Evolutionary conservation across 2,113 vertebrate genomes (phyloP).

Genomic region (Ovibos moschatus): DNA sequence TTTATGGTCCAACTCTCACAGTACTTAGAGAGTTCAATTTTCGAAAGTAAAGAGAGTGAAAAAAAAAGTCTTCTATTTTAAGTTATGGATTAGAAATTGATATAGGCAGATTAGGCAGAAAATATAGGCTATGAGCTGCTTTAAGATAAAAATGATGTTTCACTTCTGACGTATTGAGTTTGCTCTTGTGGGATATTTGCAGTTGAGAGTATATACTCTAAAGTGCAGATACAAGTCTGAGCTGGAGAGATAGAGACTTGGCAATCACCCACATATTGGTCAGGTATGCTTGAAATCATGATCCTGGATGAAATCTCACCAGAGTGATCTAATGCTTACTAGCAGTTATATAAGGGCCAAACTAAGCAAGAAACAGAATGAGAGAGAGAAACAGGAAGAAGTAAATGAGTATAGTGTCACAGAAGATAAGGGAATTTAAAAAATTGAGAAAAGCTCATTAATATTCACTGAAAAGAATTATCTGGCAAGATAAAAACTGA

Average conservation of each 20-base stretch:
- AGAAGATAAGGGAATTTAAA: not conserved
- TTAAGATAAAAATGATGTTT: not conserved
- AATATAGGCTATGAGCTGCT: not conserved
- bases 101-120: not conserved
- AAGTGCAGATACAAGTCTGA: not conserved
- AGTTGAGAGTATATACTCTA: not conserved
- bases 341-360: not conserved
- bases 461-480: not conserved
- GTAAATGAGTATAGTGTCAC: not conserved
- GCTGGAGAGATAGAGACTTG: not conserved
- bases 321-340: not conserved
- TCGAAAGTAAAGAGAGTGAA: not conserved
- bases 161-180: not conserved
- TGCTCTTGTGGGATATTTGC: not conserved
- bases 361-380: not conserved
- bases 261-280: not conserved
- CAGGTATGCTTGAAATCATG: not conserved
- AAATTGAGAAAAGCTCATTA: not conserved
- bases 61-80: not conserved
- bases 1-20: not conserved
- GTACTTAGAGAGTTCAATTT: not conserved
- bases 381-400: not conserved
- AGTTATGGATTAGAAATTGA: not conserved
- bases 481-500: not conserved
- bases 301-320: not conserved